Evolutionary conservation across 2,888 invertebrate genomes (phyloP), one percentile per base, ranked within the genome.

Genomic region (Hermaeophaga mercurialis): DNA sequence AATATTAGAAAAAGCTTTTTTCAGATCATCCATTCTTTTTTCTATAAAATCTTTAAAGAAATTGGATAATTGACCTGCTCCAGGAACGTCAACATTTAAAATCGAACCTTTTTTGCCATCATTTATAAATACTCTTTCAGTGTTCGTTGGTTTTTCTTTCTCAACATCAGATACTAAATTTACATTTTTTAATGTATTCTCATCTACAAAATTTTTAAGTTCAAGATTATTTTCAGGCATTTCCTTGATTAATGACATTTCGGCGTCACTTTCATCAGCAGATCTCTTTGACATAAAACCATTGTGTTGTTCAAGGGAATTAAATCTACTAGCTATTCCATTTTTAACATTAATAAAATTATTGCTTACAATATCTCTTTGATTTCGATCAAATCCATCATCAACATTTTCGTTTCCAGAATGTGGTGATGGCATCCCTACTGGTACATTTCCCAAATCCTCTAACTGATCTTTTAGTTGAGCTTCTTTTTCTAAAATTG

Each of bases 401-500:
- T 34, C n/a, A 14, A n/a, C 18, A 12, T 18, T 14, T 3, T 11
- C 33, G 18, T 33, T n/a, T 7, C n/a, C 19, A 33, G 12, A 7
- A 33, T 36, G n/a, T 2, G 50, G 56, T 17, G 24, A n/a, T 4
- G 44, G 9, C 47, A 39, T 52, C 2, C 55, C 52, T 11, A 52
- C 17, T 9, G 52, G 33, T 8, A 33, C 11, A 17, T 57, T 45
- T 11, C 24, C 44, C n/a, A 11, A 47, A 31, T 43, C 45, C 22
- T 22, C 39, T 11, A 52, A 31, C 6, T 56, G 38, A 9, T 64
- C 54, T 33, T 66, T 61, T n/a, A 67, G 52, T 24, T 64, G 64
- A 5, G 66, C 65, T 53, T 68, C 66, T 15, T 66, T 66, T 45
- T 67, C 66, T 44, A 69, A 55, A 55, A 69, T 69, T 4, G 50